Evolutionary conservation across 2,113 vertebrate species (phyloP).

Genomic region (Charina bottae): DNA sequence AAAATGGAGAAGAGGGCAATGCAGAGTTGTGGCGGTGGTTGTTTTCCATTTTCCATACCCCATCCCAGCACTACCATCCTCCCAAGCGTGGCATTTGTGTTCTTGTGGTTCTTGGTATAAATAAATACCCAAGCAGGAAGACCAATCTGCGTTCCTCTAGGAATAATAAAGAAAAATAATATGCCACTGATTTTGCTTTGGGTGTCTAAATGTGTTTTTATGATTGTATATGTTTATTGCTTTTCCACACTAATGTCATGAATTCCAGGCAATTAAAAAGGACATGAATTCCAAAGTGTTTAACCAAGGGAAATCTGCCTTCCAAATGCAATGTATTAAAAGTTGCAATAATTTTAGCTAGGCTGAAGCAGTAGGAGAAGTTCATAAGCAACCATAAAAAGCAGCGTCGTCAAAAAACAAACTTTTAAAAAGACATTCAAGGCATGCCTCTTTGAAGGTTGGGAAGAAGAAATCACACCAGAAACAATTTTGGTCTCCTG

Average conservation of each 20-base stretch:
- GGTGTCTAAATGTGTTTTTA: constrained; percentile 80
- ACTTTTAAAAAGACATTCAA: constrained; percentile 1
- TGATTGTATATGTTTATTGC: constrained; percentile 77
- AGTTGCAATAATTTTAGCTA: constrained; percentile 55
- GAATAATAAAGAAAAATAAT: constrained; percentile 84
- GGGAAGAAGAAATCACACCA: not conserved
- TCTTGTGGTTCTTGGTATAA: constrained; percentile 76
- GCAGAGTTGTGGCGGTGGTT: not conserved
- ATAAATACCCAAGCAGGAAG: constrained; percentile 79
- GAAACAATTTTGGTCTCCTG: not conserved
- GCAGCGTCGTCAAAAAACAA: not conserved
- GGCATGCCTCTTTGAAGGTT: constrained; percentile 31
- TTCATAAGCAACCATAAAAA: not conserved
- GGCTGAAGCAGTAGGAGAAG: constrained; percentile 40
- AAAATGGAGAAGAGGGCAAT: constrained; percentile 72
- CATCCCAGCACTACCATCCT: constrained; percentile 68
- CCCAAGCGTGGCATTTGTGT: constrained; percentile 79
- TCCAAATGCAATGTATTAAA: constrained; percentile 61
- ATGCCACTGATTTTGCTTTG: constrained; percentile 77
- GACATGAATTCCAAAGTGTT: constrained; percentile 70
- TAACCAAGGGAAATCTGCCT: constrained; percentile 67
- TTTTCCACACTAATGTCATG: constrained; percentile 74
- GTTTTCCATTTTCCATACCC: constrained; percentile 35
- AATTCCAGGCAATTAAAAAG: constrained; percentile 79
- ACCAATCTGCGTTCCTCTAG: constrained; percentile 72